These are phyloP conservation scores for Coelinius sp. DNA, from an alignment of 2,888 invertebrate species.

Conservation along the genomic window DNA sequence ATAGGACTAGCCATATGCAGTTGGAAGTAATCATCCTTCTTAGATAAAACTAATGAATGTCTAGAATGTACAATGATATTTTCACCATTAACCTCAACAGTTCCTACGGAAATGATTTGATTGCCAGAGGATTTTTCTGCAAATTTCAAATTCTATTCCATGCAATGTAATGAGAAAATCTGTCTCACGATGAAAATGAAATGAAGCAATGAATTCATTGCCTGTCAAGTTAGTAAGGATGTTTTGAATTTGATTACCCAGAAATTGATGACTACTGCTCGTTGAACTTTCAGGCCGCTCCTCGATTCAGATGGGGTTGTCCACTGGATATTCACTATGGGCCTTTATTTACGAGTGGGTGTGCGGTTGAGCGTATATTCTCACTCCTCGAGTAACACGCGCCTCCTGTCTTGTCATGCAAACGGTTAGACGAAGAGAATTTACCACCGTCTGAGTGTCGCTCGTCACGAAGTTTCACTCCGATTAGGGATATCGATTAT, in stretches of 20 bases:
- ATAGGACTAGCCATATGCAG: no score
- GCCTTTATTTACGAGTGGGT: slow-evolving; percentile 49
- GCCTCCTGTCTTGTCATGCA: slow-evolving; percentile 10
- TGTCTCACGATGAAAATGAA: not conserved
- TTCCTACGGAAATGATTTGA: no score
- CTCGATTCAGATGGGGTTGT: slow-evolving; percentile 30
- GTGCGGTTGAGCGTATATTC: slow-evolving; percentile 44
- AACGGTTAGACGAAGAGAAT: slow-evolving; percentile 21
- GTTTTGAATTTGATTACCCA: slow-evolving; percentile 35
- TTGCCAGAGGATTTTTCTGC: no score
- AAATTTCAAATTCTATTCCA: no score
- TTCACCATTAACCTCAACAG: no score
- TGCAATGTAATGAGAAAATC: no score
- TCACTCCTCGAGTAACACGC: slow-evolving; percentile 31
- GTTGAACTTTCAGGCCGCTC: slow-evolving; percentile 38
- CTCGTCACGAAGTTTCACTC: slow-evolving; percentile 53
- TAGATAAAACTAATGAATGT: no score
- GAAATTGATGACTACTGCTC: slow-evolving; percentile 39
- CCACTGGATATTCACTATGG: slow-evolving; percentile 32
- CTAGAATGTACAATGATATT: no score
- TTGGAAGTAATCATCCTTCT: no score
- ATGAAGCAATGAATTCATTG: slow-evolving; percentile 25
- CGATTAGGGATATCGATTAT: slow-evolving; percentile 58
- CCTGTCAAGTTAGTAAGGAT: slow-evolving; percentile 18
- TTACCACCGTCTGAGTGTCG: slow-evolving; percentile 26